Evolutionary conservation across 2,113 vertebrate genomes (phyloP).

Genomic region (Trinectes maculatus): DNA sequence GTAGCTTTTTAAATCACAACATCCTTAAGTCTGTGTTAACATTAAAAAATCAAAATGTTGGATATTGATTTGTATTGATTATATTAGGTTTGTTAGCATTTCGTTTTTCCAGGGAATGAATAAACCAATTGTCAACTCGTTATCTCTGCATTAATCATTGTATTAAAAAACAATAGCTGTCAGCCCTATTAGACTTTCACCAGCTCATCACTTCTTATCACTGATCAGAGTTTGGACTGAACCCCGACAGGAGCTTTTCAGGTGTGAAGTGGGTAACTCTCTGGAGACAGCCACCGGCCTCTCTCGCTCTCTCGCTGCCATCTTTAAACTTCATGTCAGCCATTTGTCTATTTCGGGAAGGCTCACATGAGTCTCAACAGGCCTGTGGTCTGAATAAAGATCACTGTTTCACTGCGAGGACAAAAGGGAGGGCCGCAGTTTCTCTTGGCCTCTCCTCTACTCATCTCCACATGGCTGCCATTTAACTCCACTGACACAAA

Average conservation of each 20-base stretch:
- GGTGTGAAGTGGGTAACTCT: constrained; percentile 5
- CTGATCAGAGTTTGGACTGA: constrained; percentile 1
- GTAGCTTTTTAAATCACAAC: no score
- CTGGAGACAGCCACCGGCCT: constrained; percentile 21
- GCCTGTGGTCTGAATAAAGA: constrained; percentile 75
- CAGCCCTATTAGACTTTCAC: not conserved
- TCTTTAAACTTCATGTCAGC: constrained; percentile 69
- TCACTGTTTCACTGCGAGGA: constrained; percentile 71
- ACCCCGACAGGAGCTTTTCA: not conserved
- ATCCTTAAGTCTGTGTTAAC: no score
- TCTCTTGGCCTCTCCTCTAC: constrained; percentile 59
- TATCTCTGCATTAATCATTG: not conserved
- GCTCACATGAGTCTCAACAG: constrained; percentile 78
- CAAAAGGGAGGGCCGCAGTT: constrained; percentile 72
- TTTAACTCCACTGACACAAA: constrained; percentile 76
- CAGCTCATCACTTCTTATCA: not conserved
- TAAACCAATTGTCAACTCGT: not conserved
- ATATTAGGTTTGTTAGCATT: not conserved
- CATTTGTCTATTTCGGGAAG: constrained; percentile 75
- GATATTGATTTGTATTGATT: no score
- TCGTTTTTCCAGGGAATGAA: not conserved
- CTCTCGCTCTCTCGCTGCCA: constrained; percentile 17
- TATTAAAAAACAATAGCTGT: not conserved
- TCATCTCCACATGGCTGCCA: constrained; percentile 74
- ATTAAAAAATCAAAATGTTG: not conserved